phyloP scores from a whole-genome alignment of 2,888 invertebrate genomes.

The Lordiphosa fenestrarum region DNA sequence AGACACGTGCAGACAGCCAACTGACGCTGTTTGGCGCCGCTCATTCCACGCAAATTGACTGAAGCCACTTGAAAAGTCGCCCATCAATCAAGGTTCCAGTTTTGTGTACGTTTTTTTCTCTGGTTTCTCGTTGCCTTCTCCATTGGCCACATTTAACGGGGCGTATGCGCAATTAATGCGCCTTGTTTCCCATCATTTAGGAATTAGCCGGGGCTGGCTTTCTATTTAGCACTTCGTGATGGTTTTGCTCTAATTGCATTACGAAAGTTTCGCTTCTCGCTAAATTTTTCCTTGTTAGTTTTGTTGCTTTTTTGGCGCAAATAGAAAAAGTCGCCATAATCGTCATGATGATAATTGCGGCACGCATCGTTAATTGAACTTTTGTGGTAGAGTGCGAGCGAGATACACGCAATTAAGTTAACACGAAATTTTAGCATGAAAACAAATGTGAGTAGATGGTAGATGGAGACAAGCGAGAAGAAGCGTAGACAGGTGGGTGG shows the following conservation, averaged over 20 bases:
- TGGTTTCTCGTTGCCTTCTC: conserved; percentile 28
- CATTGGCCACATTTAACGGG: conserved; percentile 36
- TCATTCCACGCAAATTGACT: conserved; percentile 7
- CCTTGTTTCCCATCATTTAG: conserved; percentile 31
- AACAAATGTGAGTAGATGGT: conserved; percentile 5
- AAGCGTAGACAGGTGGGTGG: conserved; percentile 23
- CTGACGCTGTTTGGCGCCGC: conserved; percentile 32
- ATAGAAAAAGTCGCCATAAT: conserved; percentile 34
- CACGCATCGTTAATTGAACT: conserved; percentile 50
- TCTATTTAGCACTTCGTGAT: conserved; percentile 25
- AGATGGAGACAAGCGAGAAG: conserved; percentile 40
- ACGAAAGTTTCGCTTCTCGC: conserved; percentile 24
- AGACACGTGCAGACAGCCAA: conserved; percentile 38
- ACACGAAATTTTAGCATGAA: conserved; percentile 3
- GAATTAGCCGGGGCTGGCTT: conserved; percentile 18
- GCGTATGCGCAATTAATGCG: conserved; percentile 55
- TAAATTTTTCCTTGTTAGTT: too few species aligned
- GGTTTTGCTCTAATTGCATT: conserved; percentile 44
- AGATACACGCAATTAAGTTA: conserved; percentile 9
- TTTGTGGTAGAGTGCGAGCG: conserved; percentile 5
- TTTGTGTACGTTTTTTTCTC: conserved; percentile 16
- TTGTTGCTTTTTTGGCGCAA: neutral
- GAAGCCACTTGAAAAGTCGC: conserved; percentile 13
- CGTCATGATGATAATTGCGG: conserved; percentile 31
- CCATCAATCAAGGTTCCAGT: conserved; percentile 39